These are phyloP conservation scores for Phenganax subtilis DNA, from an alignment of 92 coral and sea anemone species.

Conservation along the genomic window DNA sequence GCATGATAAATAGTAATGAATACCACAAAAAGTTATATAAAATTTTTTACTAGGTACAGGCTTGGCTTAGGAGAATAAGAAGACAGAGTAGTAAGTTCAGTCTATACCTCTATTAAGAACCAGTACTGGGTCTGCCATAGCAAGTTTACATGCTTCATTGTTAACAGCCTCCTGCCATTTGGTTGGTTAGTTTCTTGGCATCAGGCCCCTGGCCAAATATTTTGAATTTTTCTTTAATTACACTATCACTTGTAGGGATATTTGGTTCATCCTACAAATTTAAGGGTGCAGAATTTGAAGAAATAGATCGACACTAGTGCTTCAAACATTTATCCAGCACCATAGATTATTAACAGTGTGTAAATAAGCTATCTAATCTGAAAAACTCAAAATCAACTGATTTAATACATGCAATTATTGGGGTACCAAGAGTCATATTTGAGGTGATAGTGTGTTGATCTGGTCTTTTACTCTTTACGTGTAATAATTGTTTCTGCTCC, in stretches of 20 bases:
- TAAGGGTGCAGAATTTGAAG: neutral
- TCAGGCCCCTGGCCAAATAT: slow-evolving; percentile 29
- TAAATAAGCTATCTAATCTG: neutral
- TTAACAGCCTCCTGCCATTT: slow-evolving; percentile 41
- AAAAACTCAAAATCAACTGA: neutral
- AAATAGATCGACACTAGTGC: no score
- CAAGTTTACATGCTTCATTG: slow-evolving; percentile 37
- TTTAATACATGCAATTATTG: neutral
- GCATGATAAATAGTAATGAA: no score
- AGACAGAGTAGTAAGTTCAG: no score
- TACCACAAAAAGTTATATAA: no score
- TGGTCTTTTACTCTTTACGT: neutral
- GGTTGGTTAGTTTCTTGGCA: slow-evolving; percentile 23
- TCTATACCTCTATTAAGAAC: slow-evolving; percentile 42
- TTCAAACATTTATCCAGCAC: neutral
- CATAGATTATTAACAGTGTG: neutral
- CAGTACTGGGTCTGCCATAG: slow-evolving; percentile 29
- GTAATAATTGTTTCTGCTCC: neutral
- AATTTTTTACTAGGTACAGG: no score
- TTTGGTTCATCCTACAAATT: slow-evolving; percentile 10
- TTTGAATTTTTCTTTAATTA: slow-evolving; percentile 42
- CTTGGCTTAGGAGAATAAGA: no score
- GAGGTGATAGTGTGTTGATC: neutral
- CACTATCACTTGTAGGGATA: neutral
- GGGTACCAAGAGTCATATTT: slow-evolving; percentile 18